Conservation (phyloP, 2,113 vertebrate genomes). For the Larimichthys crocea region DNA sequence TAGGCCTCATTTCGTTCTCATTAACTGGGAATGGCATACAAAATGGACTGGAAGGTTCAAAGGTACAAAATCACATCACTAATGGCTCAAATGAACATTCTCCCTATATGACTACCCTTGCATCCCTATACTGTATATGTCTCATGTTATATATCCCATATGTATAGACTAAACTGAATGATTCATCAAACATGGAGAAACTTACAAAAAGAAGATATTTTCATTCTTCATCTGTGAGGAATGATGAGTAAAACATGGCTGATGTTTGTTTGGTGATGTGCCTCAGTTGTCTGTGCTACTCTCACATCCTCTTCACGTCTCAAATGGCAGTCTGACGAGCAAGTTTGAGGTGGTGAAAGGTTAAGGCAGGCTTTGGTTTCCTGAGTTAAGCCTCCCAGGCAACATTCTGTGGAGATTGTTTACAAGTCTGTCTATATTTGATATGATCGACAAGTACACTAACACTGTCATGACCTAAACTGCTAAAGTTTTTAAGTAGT, state of each 20-base stretch:
- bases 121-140: too few relatives aligned
- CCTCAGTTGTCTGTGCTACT: neutral
- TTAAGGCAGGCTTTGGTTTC: rapidly evolving
- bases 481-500: neutral
- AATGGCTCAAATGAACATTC: neutral
- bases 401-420: neutral
- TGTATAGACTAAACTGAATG: too few relatives aligned
- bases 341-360: neutral
- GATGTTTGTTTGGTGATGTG: too few relatives aligned
- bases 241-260: neutral
- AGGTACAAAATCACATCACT: neutral
- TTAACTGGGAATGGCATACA: neutral
- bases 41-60: neutral
- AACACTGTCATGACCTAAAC: neutral
- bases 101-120: neutral
- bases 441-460: neutral
- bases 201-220: neutral
- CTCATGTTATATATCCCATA: too few relatives aligned
- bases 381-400: neutral
- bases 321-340: neutral
- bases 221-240: neutral
- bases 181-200: neutral
- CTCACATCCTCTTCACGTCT: neutral
- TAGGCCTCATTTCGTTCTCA: neutral
- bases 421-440: neutral